Conservation (phyloP, 2,113 vertebrate genomes). For the Clupea harengus region DNA sequence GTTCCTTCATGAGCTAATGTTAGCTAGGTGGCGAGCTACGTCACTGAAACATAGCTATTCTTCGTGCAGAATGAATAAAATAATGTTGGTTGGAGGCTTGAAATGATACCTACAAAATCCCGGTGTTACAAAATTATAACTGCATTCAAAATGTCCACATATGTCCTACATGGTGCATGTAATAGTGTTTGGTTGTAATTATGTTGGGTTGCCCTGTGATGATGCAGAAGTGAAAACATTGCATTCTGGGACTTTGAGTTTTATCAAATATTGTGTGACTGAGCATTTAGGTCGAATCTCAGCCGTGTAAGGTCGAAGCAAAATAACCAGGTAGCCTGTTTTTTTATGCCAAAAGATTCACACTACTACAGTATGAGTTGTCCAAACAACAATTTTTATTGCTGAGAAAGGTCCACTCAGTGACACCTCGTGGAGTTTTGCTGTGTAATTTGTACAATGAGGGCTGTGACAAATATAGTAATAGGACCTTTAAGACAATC, state of each 20-base stretch:
- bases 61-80: not conserved
- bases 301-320: too few relatives aligned
- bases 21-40: not conserved
- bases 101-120: not conserved
- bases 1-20: not conserved
- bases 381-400: not conserved
- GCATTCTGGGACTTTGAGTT: slow-evolving; percentile 4
- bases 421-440: not conserved
- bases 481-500: not conserved
- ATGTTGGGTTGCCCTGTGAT: slow-evolving; percentile 6
- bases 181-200: not conserved
- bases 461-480: not conserved
- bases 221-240: not conserved
- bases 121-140: not conserved
- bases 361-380: not conserved
- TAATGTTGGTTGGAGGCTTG: not conserved
- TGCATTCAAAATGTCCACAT: not conserved
- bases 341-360: too few relatives aligned
- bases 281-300: not conserved
- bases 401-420: not conserved
- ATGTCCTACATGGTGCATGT: not conserved
- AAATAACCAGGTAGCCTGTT: too few relatives aligned
- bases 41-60: not conserved
- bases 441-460: not conserved
- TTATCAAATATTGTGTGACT: not conserved